Conservation (phyloP, 2,797 vertebrate genomes). For the Urophycis tenuis region DNA sequence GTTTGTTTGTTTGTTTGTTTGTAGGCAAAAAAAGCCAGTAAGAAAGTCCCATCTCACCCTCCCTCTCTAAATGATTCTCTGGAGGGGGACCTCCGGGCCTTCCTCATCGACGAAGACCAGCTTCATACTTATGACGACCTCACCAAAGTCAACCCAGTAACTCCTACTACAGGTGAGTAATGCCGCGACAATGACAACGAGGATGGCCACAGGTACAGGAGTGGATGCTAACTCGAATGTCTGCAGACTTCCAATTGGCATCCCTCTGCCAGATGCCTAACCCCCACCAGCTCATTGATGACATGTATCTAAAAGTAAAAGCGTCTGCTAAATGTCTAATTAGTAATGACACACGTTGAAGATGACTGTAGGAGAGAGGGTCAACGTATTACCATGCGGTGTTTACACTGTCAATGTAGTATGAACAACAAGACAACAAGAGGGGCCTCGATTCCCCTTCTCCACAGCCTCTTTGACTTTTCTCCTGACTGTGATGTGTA, state of each 20-base stretch:
- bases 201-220: background rate
- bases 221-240: background rate
- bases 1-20: background rate
- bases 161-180: conserved; percentile 80
- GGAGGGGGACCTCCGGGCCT: conserved; percentile 76
- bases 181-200: background rate
- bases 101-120: conserved; percentile 76
- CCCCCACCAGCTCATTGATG: background rate
- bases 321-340: background rate
- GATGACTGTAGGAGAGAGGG: background rate
- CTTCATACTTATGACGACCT: conserved; percentile 88
- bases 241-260: background rate
- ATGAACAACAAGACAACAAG: no score
- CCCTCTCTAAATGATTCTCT: conserved; percentile 61
- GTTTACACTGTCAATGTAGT: background rate
- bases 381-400: background rate
- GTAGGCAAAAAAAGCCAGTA: conserved; percentile 66
- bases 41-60: conserved; percentile 31
- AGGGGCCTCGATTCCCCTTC: no score
- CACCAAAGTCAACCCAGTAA: conserved; percentile 93
- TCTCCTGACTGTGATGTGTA: no score
- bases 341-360: background rate
- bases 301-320: background rate
- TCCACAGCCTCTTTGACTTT: no score
- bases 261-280: background rate